Evolutionary conservation across 2,113 vertebrate species (phyloP).

Genomic region (Petromus typicus): DNA sequence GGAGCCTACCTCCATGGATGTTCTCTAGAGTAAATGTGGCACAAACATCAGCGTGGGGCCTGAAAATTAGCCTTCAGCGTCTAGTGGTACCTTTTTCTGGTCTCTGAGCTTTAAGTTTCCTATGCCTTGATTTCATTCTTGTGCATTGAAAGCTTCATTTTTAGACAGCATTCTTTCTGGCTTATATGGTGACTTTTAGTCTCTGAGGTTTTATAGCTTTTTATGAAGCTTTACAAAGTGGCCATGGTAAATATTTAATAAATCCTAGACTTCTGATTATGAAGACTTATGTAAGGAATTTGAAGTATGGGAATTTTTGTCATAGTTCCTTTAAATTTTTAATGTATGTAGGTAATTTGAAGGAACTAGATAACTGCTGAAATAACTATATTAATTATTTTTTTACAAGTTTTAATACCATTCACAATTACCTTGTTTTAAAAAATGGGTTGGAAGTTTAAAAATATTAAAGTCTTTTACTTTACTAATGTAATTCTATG

Average conservation of each 20-base stretch:
- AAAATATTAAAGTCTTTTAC: not conserved
- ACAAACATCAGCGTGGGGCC: not conserved
- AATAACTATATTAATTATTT: not conserved
- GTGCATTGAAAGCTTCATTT: not conserved
- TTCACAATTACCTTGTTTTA: not conserved
- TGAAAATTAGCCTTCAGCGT: not conserved
- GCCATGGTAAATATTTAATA: not conserved
- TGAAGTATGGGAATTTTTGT: not conserved
- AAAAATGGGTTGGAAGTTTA: conserved; percentile 18
- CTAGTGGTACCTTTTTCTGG: not conserved
- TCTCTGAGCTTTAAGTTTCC: too few relatives aligned
- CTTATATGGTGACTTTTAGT: not conserved
- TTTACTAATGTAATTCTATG: not conserved
- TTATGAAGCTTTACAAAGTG: not conserved
- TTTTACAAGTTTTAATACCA: not conserved
- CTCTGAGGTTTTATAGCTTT: not conserved
- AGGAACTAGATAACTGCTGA: conserved; percentile 5
- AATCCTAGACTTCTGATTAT: not conserved
- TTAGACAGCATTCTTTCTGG: not conserved
- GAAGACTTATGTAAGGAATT: not conserved
- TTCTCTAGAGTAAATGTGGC: not conserved
- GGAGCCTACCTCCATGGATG: not conserved
- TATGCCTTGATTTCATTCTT: not conserved
- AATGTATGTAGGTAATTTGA: not conserved
- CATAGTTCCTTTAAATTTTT: conserved; percentile 14